Evolutionary conservation across 2,113 vertebrate genomes (phyloP).

Genomic region (Nerophis ophidion): DNA sequence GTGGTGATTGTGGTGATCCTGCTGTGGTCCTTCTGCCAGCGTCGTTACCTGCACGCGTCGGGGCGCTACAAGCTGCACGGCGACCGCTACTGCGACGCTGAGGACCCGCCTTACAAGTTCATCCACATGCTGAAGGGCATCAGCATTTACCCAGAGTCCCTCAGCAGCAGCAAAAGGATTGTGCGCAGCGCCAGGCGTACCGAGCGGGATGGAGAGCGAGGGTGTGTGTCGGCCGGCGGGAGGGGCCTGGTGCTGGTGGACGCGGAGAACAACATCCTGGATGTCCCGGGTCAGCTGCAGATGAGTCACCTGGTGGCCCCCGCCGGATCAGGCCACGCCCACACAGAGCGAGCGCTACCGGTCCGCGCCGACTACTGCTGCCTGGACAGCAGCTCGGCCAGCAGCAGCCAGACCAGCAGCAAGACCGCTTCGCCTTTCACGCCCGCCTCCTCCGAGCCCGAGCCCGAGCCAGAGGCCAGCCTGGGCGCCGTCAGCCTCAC

Average conservation of each 20-base stretch:
- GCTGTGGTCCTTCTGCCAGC: slow-evolving; percentile 93
- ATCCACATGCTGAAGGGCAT: slow-evolving; percentile 98
- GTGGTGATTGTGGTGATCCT: slow-evolving; percentile 83
- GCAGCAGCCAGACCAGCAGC: slow-evolving; percentile 70
- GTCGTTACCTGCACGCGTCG: slow-evolving; percentile 77
- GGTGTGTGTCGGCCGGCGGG: neutral
- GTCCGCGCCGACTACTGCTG: slow-evolving; percentile 80
- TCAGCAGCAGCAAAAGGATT: slow-evolving; percentile 88
- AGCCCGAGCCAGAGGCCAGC: slow-evolving; percentile 55
- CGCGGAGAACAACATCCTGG: slow-evolving; percentile 76
- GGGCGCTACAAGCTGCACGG: slow-evolving; percentile 75
- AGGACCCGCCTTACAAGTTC: slow-evolving; percentile 89
- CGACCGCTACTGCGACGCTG: slow-evolving; percentile 62
- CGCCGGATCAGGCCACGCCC: slow-evolving; percentile 15
- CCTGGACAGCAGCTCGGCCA: slow-evolving; percentile 79
- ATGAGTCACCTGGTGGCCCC: slow-evolving; percentile 62
- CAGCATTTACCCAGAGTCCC: slow-evolving; percentile 93
- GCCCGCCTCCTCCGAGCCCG: slow-evolving; percentile 51
- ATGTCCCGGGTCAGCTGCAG: slow-evolving; percentile 59
- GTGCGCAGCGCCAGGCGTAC: slow-evolving; percentile 63
- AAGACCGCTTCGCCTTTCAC: slow-evolving; percentile 80
- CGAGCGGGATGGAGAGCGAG: slow-evolving; percentile 27
- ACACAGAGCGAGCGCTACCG: slow-evolving; percentile 75
- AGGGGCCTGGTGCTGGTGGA: slow-evolving; percentile 68
- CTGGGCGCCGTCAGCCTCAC: slow-evolving; percentile 85